phyloP scores from a whole-genome alignment of 2,113 vertebrate species.

The Lanius ludovicianus region DNA sequence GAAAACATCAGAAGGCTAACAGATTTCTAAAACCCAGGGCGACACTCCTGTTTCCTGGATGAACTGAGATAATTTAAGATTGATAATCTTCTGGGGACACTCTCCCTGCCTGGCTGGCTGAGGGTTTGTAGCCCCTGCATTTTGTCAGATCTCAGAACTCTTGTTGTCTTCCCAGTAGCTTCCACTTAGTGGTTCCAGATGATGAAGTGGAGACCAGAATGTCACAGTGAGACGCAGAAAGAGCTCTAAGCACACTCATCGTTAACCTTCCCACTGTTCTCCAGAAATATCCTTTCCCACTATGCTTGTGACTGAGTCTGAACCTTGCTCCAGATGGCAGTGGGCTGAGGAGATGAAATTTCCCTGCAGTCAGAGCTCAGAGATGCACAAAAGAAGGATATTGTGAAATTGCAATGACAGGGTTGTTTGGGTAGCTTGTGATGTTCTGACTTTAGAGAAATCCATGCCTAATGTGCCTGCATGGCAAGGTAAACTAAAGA shows the following conservation, averaged over 20 bases:
- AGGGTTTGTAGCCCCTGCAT: background rate
- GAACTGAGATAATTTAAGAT: background rate
- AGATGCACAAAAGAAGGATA: conserved; percentile 46
- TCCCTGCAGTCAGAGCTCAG: conserved; percentile 34
- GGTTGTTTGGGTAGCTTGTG: conserved; percentile 50
- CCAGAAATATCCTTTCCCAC: conserved; percentile 40
- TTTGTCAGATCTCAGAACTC: background rate
- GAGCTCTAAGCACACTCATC: background rate
- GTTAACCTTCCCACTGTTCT: conserved; percentile 35
- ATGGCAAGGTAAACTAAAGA: conserved; percentile 63
- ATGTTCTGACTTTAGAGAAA: conserved; percentile 58
- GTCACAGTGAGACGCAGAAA: background rate
- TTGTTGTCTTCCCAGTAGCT: background rate
- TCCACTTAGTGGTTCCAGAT: background rate
- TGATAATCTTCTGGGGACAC: background rate
- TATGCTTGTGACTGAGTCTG: conserved; percentile 33
- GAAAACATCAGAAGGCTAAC: too few relatives aligned
- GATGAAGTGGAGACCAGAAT: background rate
- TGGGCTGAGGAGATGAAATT: conserved; percentile 55
- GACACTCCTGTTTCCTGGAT: background rate
- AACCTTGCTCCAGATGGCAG: conserved; percentile 66
- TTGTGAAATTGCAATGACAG: conserved; percentile 65
- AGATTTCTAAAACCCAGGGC: too few relatives aligned
- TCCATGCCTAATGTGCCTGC: conserved; percentile 48
- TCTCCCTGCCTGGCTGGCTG: background rate